These are phyloP conservation scores for Elysia chlorotica DNA, from an alignment of 1,140 invertebrate species.

Conservation along the genomic window DNA sequence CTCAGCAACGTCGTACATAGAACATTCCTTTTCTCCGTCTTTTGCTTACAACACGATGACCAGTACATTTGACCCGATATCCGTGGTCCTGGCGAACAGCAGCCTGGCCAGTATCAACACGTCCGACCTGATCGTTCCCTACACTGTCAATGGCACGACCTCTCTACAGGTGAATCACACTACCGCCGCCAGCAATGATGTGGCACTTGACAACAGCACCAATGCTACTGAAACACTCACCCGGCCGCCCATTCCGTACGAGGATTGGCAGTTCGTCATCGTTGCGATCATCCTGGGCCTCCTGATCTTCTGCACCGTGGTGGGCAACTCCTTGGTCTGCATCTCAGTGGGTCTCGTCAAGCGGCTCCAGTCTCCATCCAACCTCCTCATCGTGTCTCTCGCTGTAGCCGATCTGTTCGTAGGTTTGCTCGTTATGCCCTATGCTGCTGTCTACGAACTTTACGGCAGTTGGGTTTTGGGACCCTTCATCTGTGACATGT, in stretches of 20 bases:
- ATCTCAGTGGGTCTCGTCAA: constrained; percentile 65
- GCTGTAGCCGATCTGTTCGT: constrained; percentile 77
- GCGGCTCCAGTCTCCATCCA: constrained; percentile 67
- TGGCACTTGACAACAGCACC: neutral
- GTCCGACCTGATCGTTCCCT: too few relatives aligned
- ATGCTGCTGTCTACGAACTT: constrained; percentile 64
- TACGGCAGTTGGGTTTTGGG: constrained; percentile 62
- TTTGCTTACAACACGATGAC: too few relatives aligned
- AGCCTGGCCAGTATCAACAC: too few relatives aligned
- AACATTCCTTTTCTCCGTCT: too few relatives aligned
- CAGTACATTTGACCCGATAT: too few relatives aligned
- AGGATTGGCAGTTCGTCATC: constrained; percentile 26
- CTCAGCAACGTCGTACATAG: too few relatives aligned
- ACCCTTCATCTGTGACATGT: constrained; percentile 63
- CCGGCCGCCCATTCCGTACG: neutral
- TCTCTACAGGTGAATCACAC: too few relatives aligned
- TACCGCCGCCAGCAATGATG: too few relatives aligned
- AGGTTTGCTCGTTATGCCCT: constrained; percentile 74
- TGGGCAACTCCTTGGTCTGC: constrained; percentile 65
- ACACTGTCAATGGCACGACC: too few relatives aligned
- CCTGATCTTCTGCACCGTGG: constrained; percentile 57
- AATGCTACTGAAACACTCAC: neutral
- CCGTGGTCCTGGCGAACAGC: too few relatives aligned
- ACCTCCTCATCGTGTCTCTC: constrained; percentile 75
- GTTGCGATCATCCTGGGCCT: constrained; percentile 51